A percentile compares a stretch with the other conserved stretches of the same genome.
Evolutionary conservation across 2,797 vertebrate genomes (phyloP).

Genomic region (Sciurus vulgaris): DNA sequence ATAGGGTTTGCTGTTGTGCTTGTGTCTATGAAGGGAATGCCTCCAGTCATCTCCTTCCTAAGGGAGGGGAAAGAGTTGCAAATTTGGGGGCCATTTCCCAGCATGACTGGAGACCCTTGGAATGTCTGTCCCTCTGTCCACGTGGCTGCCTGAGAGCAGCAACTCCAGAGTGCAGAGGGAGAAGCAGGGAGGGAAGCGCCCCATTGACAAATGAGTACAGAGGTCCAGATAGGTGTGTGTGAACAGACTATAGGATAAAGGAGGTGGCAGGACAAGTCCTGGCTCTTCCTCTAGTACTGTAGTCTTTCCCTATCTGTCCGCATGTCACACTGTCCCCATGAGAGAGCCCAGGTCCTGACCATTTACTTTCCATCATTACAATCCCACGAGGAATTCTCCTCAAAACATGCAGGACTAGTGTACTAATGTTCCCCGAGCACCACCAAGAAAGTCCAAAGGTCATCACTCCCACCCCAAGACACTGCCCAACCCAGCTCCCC

Average conservation of each 20-base stretch:
- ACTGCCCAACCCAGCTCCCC: neutral
- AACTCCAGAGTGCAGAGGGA: neutral
- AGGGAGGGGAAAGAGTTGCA: neutral
- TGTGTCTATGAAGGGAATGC: neutral
- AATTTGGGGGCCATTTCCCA: neutral
- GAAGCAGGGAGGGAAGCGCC: neutral
- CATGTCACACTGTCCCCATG: accelerated
- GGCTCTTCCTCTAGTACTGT: neutral
- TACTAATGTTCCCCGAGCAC: neutral
- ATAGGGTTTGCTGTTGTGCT: constrained; percentile 65
- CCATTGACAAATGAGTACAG: neutral
- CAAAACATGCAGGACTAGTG: neutral
- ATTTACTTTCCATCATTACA: neutral
- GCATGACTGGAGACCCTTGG: constrained; percentile 14
- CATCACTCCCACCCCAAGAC: neutral
- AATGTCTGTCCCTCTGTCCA: neutral
- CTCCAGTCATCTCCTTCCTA: neutral
- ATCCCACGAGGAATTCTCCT: neutral
- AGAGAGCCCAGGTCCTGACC: neutral
- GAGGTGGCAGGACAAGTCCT: neutral
- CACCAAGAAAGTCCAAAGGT: neutral
- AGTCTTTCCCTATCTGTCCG: neutral
- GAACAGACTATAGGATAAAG: neutral
- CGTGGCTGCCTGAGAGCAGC: neutral
- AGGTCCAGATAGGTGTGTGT: accelerated